Conservation (phyloP, 2,113 vertebrate species). For the Platichthys flesus region DNA sequence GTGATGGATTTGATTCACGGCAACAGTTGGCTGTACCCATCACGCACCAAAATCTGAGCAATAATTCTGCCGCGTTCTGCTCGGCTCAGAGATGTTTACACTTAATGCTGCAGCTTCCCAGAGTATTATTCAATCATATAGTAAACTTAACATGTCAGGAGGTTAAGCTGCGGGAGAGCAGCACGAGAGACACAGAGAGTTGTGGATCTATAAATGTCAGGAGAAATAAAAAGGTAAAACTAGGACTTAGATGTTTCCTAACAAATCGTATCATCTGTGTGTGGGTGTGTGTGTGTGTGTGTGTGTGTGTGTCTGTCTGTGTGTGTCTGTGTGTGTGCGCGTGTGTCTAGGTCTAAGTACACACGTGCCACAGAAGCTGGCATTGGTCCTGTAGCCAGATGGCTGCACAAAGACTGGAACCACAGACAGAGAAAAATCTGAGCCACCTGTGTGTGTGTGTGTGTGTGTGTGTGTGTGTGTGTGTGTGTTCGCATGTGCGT, state of each 20-base stretch:
- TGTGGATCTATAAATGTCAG: conserved; percentile 47
- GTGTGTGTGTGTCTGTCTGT: conserved; percentile 23
- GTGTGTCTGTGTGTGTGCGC: conserved; percentile 14
- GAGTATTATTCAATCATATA: conserved; percentile 42
- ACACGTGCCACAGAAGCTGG: conserved; percentile 50
- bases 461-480: conserved; percentile 27
- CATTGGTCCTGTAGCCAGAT: conserved; percentile 68
- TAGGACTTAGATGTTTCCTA: conserved; percentile 58
- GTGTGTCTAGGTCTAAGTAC: conserved; percentile 30
- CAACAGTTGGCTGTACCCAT: neutral
- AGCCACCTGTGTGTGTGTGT: conserved; percentile 54
- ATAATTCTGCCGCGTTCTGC: conserved; percentile 21
- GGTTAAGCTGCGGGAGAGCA: conserved; percentile 63
- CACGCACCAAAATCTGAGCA: neutral
- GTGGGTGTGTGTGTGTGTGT: conserved; percentile 28
- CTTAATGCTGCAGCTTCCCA: conserved; percentile 22
- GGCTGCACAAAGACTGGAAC: conserved; percentile 61
- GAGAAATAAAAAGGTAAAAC: conserved; percentile 38
- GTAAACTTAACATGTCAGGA: conserved; percentile 25
- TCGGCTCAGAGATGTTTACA: conserved; percentile 34
- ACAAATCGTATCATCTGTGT: conserved; percentile 36
- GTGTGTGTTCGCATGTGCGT: conserved; percentile 21
- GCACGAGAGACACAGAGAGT: neutral
- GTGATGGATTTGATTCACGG: conserved; percentile 9
- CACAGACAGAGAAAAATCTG: conserved; percentile 58